Evolutionary conservation across 2,797 vertebrate genomes (phyloP).

Genomic region (Sebastes trivittatus): DNA sequence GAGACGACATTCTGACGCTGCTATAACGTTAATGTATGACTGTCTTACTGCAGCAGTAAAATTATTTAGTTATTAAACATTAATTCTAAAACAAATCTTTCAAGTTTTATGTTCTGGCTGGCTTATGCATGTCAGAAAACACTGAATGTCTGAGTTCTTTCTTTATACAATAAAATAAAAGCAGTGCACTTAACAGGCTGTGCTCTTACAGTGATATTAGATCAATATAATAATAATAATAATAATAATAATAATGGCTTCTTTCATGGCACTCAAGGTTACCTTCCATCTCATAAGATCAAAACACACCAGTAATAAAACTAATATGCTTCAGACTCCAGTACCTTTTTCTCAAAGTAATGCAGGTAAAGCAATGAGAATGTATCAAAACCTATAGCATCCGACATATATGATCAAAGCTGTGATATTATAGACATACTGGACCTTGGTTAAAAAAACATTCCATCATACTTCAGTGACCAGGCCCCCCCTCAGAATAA

Average conservation of each 20-base stretch:
- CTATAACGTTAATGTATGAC: too few relatives aligned
- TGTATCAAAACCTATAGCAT: neutral
- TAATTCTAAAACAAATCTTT: too few relatives aligned
- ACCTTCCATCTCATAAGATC: neutral
- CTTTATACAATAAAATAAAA: neutral
- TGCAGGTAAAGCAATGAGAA: neutral
- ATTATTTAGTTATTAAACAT: neutral
- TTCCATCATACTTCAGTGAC: conserved; percentile 35
- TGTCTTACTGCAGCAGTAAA: accelerated
- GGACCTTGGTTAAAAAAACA: conserved; percentile 2
- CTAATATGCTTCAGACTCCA: neutral
- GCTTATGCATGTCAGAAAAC: neutral
- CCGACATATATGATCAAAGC: conserved; percentile 7
- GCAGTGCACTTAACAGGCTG: neutral
- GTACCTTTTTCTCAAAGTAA: neutral
- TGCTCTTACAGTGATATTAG: neutral
- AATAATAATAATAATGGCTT: too few relatives aligned
- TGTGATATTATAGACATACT: neutral
- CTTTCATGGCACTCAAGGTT: neutral
- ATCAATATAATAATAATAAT: neutral
- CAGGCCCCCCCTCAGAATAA: conserved; percentile 31
- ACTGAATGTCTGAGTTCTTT: neutral
- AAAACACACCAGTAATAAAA: neutral
- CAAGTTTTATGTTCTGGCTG: neutral
- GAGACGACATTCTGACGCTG: too few relatives aligned